Evolutionary conservation across 2,113 vertebrate genomes (phyloP).

Genomic region (Scolopax mira): DNA sequence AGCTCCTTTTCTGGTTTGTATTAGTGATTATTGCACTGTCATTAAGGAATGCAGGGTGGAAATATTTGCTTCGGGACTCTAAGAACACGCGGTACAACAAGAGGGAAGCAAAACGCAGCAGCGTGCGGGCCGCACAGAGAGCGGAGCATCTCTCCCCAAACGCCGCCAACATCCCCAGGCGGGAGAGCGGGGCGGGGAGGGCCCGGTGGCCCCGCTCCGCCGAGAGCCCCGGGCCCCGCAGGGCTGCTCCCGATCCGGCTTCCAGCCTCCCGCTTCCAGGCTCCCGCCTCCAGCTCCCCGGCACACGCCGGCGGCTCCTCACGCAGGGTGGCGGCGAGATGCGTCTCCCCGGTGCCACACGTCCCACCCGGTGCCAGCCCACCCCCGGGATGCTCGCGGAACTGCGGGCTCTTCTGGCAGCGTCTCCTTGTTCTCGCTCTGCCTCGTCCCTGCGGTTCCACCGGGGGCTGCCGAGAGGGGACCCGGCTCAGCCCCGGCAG

Average conservation of each 20-base stretch:
- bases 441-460: background rate
- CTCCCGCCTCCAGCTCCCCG: background rate
- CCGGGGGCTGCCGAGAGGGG: background rate
- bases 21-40: conserved; percentile 1
- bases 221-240: background rate
- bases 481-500: background rate
- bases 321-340: background rate
- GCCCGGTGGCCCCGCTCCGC: background rate
- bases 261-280: background rate
- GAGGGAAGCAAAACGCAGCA: background rate
- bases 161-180: accelerated
- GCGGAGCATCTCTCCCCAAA: no score
- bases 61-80: background rate
- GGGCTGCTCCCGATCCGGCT: background rate
- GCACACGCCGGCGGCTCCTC: background rate
- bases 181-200: background rate
- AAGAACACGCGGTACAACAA: background rate
- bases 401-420: conserved; percentile 3
- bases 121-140: background rate
- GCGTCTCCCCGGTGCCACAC: background rate
- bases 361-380: conserved; percentile 34
- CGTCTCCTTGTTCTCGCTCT: background rate
- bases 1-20: conserved; percentile 14
- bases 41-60: conserved; percentile 15
- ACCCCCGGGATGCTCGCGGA: background rate